Base-by-base conservation (phyloP, 2,113 vertebrate species). In the Pluvianellus socialis region DNA sequence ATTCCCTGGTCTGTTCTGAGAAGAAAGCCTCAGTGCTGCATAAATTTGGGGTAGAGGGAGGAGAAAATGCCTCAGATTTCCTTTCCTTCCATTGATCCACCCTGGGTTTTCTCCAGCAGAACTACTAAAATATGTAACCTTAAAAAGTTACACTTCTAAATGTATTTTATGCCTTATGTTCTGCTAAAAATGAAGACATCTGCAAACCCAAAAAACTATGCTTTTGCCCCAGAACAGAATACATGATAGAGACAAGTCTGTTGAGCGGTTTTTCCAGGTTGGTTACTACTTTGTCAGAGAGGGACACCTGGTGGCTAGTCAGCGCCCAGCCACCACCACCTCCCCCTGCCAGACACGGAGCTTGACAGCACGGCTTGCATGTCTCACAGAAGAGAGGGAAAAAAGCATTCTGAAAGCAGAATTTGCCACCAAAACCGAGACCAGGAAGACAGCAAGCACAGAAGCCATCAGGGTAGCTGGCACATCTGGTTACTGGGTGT, bases 301-400 rank as follows among this genome's bases (percentile, higher is more conserved):
- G 96, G 86, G 98, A 97, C 98, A 96, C 72, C 98, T 98, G 97
- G 94, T 96, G 98, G 98, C 56, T 85, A 63, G 38, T 32, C 93
- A 88, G 45, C 14, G 40, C 72, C 85, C 84, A 83, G 95, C 45
- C 50, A 18, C 35, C 4, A 4, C 32, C 56, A 63, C 22, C 33
- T 18, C 5, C 1, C n/a, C 16, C 4, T 10, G 26, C 35, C 40
- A 44, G 32, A 32, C 35, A 15, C 19, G 4, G 30, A 8, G 5
- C 20, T n/a, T 20, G 15, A 19, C 32, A 76, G 40, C 32, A 3
- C 2, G 20, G 32, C 23, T n/a, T 13, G 23, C 12, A 10, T 53
- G 14, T 11, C 53, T 38, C 4, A 8, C 7, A 66, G 23, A 35
- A 49, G 3, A 62, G 7, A 26, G 6, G 18, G 18, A 33, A 77